These are phyloP conservation scores for Anas capensis DNA, from an alignment of 2,797 vertebrate genomes.

Conservation along the genomic window DNA sequence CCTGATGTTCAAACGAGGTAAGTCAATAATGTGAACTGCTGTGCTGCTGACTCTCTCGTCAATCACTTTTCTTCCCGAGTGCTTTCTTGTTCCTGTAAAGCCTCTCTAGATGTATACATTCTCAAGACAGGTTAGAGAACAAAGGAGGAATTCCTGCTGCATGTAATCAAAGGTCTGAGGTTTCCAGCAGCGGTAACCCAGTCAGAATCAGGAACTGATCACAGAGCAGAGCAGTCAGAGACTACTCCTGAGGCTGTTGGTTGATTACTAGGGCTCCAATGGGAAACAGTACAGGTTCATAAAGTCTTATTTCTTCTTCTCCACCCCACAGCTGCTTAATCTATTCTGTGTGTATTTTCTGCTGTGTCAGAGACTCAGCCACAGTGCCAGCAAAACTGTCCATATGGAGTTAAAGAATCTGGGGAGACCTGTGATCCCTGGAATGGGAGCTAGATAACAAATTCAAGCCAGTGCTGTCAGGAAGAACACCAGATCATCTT, in stretches of 20 bases:
- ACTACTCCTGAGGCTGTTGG: constrained; percentile 13
- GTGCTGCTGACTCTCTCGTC: neutral
- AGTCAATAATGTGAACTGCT: neutral
- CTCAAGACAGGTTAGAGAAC: constrained; percentile 38
- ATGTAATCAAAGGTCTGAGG: constrained; percentile 60
- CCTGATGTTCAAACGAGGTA: neutral
- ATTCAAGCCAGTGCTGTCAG: neutral
- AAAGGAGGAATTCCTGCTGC: constrained; percentile 51
- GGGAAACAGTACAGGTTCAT: neutral
- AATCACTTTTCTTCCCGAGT: neutral
- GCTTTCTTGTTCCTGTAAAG: constrained; percentile 2
- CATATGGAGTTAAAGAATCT: neutral
- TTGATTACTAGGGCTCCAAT: neutral
- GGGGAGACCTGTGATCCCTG: neutral
- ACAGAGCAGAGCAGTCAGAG: constrained; percentile 19
- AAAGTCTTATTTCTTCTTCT: neutral
- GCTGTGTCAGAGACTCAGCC: neutral
- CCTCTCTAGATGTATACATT: neutral
- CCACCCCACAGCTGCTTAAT: neutral
- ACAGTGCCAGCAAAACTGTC: neutral
- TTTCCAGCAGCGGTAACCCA: constrained; percentile 54
- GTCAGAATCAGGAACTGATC: constrained; percentile 47
- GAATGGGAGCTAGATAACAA: neutral
- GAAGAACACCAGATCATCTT: neutral
- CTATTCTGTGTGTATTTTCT: neutral